Percentiles rank a stretch among this genome's conserved stretches.
Evolutionary conservation across 1,140 invertebrate species (phyloP).

Genomic region (Drosophila carrolli): DNA sequence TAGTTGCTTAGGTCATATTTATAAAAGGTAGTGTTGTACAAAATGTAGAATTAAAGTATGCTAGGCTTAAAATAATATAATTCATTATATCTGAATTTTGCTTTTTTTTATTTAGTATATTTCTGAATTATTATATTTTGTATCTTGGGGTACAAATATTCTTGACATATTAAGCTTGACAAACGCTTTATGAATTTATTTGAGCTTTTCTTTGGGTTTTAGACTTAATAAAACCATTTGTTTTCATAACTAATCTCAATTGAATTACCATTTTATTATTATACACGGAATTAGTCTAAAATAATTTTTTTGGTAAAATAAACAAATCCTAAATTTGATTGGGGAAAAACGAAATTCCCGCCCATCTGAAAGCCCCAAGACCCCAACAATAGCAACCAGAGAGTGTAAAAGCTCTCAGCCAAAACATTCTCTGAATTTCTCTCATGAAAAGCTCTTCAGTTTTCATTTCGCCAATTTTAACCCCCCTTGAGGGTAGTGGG

Average conservation of each 20-base stretch:
- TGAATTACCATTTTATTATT: too few species aligned
- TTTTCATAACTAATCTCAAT: too few species aligned
- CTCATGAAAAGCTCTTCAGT: constrained; percentile 43
- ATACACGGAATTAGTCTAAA: too few species aligned
- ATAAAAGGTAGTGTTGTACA: too few species aligned
- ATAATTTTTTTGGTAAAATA: background rate
- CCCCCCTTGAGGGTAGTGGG: constrained; percentile 38
- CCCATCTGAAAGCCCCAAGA: constrained; percentile 22
- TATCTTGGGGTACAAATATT: background rate
- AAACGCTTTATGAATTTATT: background rate
- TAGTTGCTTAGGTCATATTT: too few species aligned
- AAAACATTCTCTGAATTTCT: constrained; percentile 4
- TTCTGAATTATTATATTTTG: background rate
- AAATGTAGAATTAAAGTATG: too few species aligned
- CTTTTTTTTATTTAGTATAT: background rate
- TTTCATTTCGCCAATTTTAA: constrained; percentile 23
- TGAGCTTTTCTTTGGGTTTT: too few species aligned
- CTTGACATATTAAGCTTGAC: background rate
- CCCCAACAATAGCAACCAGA: constrained; percentile 34
- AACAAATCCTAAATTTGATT: constrained; percentile 6
- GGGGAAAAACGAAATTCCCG: constrained; percentile 35
- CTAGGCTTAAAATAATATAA: too few species aligned
- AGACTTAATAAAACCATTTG: too few species aligned
- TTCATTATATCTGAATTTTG: background rate
- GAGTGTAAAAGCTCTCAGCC: constrained; percentile 34